Evolutionary conservation across 2,888 invertebrate genomes (phyloP), one percentile per base, ranked within the genome.

Genomic region (Melieria omissa): DNA sequence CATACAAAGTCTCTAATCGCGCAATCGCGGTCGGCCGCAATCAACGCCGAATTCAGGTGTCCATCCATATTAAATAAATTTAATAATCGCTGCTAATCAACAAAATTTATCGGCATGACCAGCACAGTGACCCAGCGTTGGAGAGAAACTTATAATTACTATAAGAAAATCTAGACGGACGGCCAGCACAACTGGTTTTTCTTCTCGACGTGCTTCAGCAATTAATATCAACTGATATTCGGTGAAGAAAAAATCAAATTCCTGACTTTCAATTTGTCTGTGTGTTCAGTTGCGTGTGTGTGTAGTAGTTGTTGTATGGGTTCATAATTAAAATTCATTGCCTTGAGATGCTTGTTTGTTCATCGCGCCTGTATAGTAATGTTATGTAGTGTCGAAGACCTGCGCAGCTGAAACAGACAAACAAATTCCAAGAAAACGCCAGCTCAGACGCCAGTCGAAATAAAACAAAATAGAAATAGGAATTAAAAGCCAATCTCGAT

Each of bases 301-400:
- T 52, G 52, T 52, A 6, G 8, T 52, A 8, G 52, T 6, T 52
- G 52, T 5, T 52, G 9, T 52, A 52, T 29, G 29, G 29, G 29
- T 52, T 58, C 64, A 64, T 63, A 70, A 70, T 64, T 49, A 42
- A 65, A 70, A 64, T 70, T 70, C 70, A 70, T 70, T 64, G 70
- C 64, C 70, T 64, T 46, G 8, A 64, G 70, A 57, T 58, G 12
- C 55, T 46, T 60, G 65, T 52, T 12, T 64, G 64, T 52, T 64
- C 10, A 52, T 49, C n/a, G 41, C 42, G 29, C 41, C 8, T 60
- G 12, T 60, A 9, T 41, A 4, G 29, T 3, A 29, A 29, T 29
- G 29, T 29, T 29, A 29, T 29, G 29, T 29, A 29, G 29, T 29
- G 29, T 29, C 29, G 29, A 3, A 29, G 29, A 29, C 29, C 29